Percentiles rank a stretch among this genome's conserved stretches.
Evolutionary conservation across 2,113 vertebrate genomes (phyloP).

Genomic region (Neolamprologus fasciatus): DNA sequence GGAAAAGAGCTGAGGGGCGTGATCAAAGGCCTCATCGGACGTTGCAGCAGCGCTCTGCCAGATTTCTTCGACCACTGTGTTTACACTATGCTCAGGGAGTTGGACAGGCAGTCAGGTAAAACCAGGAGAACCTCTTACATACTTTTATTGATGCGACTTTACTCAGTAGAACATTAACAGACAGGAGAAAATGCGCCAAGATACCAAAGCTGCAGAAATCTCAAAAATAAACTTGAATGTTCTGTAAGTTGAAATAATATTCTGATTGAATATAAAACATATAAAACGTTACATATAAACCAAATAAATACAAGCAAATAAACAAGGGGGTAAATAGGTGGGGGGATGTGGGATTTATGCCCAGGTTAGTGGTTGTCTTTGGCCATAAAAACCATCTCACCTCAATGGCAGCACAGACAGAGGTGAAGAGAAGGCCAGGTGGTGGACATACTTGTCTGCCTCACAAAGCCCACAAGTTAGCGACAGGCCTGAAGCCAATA

Average conservation of each 20-base stretch:
- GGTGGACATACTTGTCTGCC: not conserved
- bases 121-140: not conserved
- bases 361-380: not conserved
- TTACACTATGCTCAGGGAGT: slow-evolving; percentile 86
- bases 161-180: not conserved
- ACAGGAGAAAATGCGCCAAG: not conserved
- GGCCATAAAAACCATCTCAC: not conserved
- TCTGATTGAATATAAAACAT: not conserved
- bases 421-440: not conserved
- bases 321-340: not conserved
- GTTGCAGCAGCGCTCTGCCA: slow-evolving; percentile 67
- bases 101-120: slow-evolving; percentile 81
- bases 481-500: not conserved
- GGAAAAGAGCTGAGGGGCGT: slow-evolving; percentile 77
- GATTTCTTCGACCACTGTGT: slow-evolving; percentile 92
- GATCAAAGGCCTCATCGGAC: slow-evolving; percentile 77
- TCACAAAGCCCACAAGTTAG: not conserved
- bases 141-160: not conserved
- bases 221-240: not conserved
- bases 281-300: not conserved
- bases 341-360: not conserved
- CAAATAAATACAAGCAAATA: not conserved
- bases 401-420: not conserved
- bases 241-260: not conserved
- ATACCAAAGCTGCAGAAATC: not conserved